Evolutionary conservation across 92 coral and sea anemone species (phyloP), one percentile per base, ranked within the genome.

Genomic region (Palythoa caribaeorum): DNA sequence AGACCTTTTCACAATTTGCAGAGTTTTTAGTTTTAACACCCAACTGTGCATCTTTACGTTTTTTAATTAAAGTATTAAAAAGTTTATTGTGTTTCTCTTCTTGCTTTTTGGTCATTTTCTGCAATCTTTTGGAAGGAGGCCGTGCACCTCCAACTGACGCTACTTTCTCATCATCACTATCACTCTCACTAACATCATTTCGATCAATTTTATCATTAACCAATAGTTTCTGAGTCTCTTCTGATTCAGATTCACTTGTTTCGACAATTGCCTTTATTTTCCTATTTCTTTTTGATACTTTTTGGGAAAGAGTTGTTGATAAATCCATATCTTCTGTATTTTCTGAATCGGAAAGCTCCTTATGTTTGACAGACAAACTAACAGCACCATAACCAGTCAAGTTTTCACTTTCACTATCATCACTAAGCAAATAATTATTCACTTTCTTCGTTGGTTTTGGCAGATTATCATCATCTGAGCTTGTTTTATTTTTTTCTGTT

Each of bases 61-160:
- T 90, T 69, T 93, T 77, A 16, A 91, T 75, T 13, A 93, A 90
- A 52, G 78, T 47, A 20, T 76, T 80, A 77, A 91, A 95, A 38
- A 87, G 76, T 76, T 90, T 78, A 2, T 87, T 70, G 28, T 77
- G 81, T 37, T 80, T 79, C 11, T 90, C 84, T 9, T 91, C 54
- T 9, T 89, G 85, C 11, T 86, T 89, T 69, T 84, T 77, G 1
- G 84, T 86, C 19, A 91, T 88, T 35, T 87, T 83, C 77, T 81
- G 80, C 12, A 84, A 80, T 90, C 98, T 70, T 20, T 76, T 77
- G 6, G 92, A 90, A 55, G 73, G 69, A 1, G 86, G 86, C 37
- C 86, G 47, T n/a, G 54, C 73, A 79, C 11, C 19, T 38, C 47
- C 10, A 21, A 38, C 52, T 48, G 60, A 17, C 5, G 16, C 7